phyloP scores from a whole-genome alignment of 2,888 invertebrate species.

The Plagodis pulveraria region DNA sequence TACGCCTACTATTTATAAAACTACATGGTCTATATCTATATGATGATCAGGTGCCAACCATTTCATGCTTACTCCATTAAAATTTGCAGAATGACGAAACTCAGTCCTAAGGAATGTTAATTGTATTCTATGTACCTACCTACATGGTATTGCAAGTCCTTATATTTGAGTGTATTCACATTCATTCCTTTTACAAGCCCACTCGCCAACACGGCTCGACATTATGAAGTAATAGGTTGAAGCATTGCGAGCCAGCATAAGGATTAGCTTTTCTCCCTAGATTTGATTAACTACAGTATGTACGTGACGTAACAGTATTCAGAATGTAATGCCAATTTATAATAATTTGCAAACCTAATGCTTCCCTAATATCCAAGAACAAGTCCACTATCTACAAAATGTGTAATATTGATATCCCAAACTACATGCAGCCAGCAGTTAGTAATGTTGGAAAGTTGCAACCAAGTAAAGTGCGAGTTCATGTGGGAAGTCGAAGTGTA shows the following conservation, averaged over 20 bases:
- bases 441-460: not conserved
- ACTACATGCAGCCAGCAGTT: conserved; percentile 3
- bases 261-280: not conserved
- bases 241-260: conserved; percentile 9
- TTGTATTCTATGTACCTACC: not conserved
- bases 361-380: too few species aligned
- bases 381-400: too few species aligned
- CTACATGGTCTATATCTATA: too few species aligned
- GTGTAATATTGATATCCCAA: conserved; percentile 1
- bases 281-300: too few species aligned
- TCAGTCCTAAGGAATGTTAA: too few species aligned
- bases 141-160: not conserved
- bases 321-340: too few species aligned
- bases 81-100: too few species aligned
- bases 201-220: conserved; percentile 14
- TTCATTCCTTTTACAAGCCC: conserved; percentile 4
- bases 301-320: too few species aligned
- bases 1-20: too few species aligned
- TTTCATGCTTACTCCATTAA: too few species aligned
- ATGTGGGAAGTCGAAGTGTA: conserved; percentile 14
- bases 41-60: too few species aligned
- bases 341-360: too few species aligned
- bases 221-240: not conserved
- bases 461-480: conserved; percentile 2
- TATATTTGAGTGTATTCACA: not conserved